Conservation (phyloP, 2,888 invertebrate genomes). For the Idaea dimidiata region DNA sequence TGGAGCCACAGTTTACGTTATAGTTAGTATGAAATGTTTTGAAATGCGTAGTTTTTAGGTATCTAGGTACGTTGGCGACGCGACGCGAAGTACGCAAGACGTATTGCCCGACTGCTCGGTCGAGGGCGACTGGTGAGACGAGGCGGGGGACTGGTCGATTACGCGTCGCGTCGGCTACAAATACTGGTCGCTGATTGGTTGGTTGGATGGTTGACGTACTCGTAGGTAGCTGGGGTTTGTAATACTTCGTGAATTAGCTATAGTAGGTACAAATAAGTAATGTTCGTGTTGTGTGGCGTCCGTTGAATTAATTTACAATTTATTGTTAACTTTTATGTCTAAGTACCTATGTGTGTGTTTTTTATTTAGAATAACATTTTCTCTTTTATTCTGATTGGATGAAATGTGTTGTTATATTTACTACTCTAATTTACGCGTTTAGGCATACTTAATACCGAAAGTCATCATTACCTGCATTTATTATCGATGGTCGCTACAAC, state of each 20-base stretch:
- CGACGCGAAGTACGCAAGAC: not conserved
- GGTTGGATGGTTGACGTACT: not conserved
- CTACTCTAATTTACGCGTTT: no score
- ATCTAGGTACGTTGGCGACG: not conserved
- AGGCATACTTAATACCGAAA: no score
- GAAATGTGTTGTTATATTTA: no score
- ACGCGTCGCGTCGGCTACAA: not conserved
- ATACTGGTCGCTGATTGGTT: not conserved
- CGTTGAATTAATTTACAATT: not conserved
- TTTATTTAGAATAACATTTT: no score
- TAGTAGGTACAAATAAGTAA: not conserved
- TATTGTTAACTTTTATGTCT: no score
- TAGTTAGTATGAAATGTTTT: not conserved
- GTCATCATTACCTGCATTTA: no score
- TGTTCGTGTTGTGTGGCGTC: not conserved
- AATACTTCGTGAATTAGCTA: not conserved
- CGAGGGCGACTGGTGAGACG: conserved; percentile 1
- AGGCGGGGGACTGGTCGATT: conserved; percentile 11
- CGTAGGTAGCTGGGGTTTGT: not conserved
- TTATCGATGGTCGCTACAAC: no score
- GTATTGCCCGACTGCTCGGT: not conserved
- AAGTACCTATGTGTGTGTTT: no score
- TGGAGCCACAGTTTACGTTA: not conserved
- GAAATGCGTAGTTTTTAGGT: no score
- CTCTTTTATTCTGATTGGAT: no score